Evolutionary conservation across 2,113 vertebrate genomes (phyloP).

Genomic region (Pedetes capensis): DNA sequence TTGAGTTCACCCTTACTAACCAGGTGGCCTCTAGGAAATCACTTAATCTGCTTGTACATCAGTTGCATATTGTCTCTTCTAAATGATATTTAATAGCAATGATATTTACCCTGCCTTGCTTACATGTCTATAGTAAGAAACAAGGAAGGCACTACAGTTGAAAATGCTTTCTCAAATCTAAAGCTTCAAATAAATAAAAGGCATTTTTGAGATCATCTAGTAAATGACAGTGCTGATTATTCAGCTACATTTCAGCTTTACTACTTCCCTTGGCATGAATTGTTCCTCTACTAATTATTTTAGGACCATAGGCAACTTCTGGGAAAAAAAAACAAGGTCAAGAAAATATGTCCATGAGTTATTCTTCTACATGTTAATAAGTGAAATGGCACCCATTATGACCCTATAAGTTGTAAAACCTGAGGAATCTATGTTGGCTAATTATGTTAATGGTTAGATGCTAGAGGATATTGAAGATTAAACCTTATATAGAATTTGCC

Average conservation of each 20-base stretch:
- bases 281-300: slow-evolving; percentile 35
- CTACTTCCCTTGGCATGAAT: slow-evolving; percentile 32
- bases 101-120: background rate
- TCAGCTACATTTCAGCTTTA: slow-evolving; percentile 36
- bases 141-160: background rate
- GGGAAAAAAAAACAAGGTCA: slow-evolving; percentile 56
- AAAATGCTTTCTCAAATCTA: slow-evolving; percentile 35
- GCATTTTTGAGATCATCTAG: slow-evolving; percentile 1
- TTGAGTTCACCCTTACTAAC: background rate
- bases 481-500: slow-evolving; percentile 38
- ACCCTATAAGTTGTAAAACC: slow-evolving; percentile 43
- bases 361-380: slow-evolving; percentile 54
- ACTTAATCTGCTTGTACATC: background rate
- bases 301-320: slow-evolving; percentile 35
- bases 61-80: background rate
- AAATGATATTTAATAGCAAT: slow-evolving; percentile 12
- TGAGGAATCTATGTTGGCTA: slow-evolving; percentile 47
- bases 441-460: slow-evolving; percentile 55
- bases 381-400: slow-evolving; percentile 44
- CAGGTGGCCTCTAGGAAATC: background rate
- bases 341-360: slow-evolving; percentile 43
- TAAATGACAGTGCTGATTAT: slow-evolving; percentile 27
- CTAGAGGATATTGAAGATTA: slow-evolving; percentile 58
- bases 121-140: background rate
- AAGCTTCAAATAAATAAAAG: slow-evolving; percentile 35